Conservation (phyloP, 2,113 vertebrate genomes). For the Gyps fulvus region DNA sequence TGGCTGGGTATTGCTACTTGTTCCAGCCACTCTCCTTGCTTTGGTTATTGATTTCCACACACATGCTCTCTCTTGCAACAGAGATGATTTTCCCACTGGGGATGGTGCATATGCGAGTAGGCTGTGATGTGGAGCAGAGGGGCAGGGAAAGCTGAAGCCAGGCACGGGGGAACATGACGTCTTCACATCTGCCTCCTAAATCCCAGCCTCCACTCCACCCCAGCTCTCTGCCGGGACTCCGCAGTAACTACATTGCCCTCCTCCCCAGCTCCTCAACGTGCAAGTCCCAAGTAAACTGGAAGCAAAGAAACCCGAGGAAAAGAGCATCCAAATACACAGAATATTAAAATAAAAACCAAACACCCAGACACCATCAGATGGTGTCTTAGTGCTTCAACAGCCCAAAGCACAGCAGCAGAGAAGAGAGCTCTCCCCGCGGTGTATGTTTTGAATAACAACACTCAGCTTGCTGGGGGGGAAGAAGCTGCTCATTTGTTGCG, state of each 20-base stretch:
- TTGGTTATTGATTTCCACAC: not conserved
- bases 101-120: not conserved
- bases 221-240: not conserved
- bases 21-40: not conserved
- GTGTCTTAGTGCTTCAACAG: not conserved
- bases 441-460: not conserved
- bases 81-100: not conserved
- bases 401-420: not conserved
- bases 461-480: not conserved
- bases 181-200: not conserved
- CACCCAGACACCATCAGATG: not conserved
- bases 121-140: not conserved
- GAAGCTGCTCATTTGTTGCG: constrained; percentile 14
- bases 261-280: not conserved
- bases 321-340: not conserved
- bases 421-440: not conserved
- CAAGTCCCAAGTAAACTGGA: not conserved
- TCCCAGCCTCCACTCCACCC: not conserved
- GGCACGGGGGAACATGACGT: not conserved
- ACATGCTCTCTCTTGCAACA: not conserved
- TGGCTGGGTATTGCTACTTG: not conserved
- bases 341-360: not conserved
- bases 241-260: not conserved
- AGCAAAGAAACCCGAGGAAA: not conserved
- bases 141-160: not conserved